These are phyloP conservation scores for Alentia gelatinosa DNA, from an alignment of 2,888 invertebrate species.

Conservation along the genomic window DNA sequence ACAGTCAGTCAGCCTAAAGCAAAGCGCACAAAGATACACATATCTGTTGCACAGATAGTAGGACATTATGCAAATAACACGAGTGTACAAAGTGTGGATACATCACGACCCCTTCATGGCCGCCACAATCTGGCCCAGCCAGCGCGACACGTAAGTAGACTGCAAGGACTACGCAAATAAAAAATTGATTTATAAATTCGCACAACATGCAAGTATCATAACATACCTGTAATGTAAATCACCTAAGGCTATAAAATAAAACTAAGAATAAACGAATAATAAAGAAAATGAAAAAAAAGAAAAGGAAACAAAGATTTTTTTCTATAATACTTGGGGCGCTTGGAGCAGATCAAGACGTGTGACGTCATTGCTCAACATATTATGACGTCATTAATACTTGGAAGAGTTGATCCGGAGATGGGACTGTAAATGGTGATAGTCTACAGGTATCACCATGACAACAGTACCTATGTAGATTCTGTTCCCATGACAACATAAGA, in stretches of 20 bases:
- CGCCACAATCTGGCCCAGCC: neutral
- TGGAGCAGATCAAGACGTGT: neutral
- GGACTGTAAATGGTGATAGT: neutral
- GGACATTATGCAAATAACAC: neutral
- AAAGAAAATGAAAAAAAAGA: neutral
- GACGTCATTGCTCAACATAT: neutral
- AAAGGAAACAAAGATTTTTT: neutral
- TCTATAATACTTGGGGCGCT: neutral
- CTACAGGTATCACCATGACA: neutral
- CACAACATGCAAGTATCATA: neutral
- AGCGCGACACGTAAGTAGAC: neutral
- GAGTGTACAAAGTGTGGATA: neutral
- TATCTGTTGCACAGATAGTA: constrained; percentile 3
- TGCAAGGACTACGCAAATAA: neutral
- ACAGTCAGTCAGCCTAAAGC: neutral
- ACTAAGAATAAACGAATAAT: neutral
- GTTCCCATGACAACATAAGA: neutral
- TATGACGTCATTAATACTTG: neutral
- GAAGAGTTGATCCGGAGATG: neutral
- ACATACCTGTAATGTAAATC: neutral
- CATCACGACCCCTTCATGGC: neutral
- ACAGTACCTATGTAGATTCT: neutral
- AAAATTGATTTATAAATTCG: neutral
- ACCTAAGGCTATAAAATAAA: neutral
- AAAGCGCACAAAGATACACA: neutral